phyloP scores from a whole-genome alignment of 2,113 vertebrate species.

The Haemorhous mexicanus region DNA sequence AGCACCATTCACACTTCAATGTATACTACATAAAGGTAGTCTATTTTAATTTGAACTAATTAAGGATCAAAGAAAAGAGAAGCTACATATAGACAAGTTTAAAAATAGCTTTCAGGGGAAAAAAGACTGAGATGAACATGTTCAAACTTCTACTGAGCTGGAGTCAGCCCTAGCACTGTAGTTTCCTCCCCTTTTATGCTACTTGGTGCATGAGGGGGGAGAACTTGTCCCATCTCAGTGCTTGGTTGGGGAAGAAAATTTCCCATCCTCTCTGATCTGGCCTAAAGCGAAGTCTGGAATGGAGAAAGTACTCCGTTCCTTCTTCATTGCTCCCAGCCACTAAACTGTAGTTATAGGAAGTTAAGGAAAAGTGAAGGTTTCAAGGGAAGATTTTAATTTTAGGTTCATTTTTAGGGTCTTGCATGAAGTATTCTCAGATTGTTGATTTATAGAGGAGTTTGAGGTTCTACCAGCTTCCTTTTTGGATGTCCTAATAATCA shows the following conservation, averaged over 20 bases:
- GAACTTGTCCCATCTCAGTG: background rate
- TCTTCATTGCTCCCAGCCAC: background rate
- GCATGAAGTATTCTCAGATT: background rate
- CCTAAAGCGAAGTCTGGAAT: background rate
- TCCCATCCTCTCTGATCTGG: background rate
- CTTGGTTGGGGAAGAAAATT: background rate
- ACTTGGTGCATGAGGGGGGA: background rate
- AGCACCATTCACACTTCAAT: background rate
- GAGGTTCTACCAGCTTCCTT: background rate
- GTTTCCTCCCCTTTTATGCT: background rate
- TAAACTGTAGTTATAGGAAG: background rate
- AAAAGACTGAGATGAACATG: background rate
- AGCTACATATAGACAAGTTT: background rate
- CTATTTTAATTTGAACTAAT: slow-evolving; percentile 16
- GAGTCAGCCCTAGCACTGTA: background rate
- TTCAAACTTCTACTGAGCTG: background rate
- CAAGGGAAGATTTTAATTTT: background rate
- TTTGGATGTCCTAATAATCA: background rate
- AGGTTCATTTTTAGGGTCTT: background rate
- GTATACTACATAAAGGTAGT: background rate
- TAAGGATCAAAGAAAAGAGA: background rate
- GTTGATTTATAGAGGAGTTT: background rate
- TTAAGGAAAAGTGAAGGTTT: background rate
- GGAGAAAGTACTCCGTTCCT: background rate
- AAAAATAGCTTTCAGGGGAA: background rate